phyloP scores from a whole-genome alignment of 1,140 invertebrate species.

The Watersipora subatra region DNA sequence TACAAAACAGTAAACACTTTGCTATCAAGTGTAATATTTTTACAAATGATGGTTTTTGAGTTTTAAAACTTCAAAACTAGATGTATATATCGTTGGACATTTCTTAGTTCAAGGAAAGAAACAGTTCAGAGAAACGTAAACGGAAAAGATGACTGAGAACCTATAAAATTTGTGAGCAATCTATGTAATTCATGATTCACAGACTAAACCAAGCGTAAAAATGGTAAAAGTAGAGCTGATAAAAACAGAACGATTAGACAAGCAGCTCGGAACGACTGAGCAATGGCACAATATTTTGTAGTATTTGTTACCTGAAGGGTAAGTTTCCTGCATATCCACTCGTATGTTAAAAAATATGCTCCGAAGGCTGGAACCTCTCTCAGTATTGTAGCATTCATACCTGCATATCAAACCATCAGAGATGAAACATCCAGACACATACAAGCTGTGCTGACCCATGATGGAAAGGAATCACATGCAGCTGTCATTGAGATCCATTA shows the following conservation, averaged over 20 bases:
- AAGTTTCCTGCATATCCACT: neutral
- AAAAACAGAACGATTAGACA: neutral
- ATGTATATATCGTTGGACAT: too few species aligned
- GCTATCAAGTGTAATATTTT: too few species aligned
- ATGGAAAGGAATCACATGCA: neutral
- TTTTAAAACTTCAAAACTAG: too few species aligned
- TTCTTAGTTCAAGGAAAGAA: too few species aligned
- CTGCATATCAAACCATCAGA: neutral
- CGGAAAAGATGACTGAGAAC: too few species aligned
- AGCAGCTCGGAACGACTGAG: too few species aligned
- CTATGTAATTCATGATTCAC: too few species aligned
- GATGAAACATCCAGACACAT: neutral
- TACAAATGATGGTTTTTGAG: too few species aligned
- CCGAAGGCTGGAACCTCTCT: neutral
- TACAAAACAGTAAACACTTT: too few species aligned
- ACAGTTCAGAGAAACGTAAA: too few species aligned
- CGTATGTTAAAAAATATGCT: neutral
- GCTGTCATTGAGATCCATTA: neutral
- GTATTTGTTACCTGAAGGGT: neutral
- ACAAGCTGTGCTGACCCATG: neutral
- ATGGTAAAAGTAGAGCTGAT: neutral
- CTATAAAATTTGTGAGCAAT: too few species aligned
- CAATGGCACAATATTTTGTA: too few species aligned
- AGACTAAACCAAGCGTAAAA: neutral
- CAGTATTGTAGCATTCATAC: neutral